Conservation (phyloP, 2,113 vertebrate species). For the Nothoprocta perdicaria region DNA sequence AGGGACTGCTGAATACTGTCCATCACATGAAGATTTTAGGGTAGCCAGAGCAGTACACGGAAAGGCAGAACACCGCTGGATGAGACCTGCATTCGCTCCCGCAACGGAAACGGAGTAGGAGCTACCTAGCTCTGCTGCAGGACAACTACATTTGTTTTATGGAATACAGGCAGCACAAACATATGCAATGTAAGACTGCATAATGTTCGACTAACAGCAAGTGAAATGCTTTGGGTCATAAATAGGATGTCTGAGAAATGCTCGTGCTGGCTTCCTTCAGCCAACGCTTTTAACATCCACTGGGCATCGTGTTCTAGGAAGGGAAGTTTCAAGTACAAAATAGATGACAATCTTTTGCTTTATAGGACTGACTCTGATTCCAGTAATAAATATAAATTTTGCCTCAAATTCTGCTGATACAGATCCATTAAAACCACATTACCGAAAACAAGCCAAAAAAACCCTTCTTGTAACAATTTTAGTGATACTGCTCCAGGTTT, state of each 20-base stretch:
- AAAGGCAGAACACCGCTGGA: neutral
- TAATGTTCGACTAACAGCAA: neutral
- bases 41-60: neutral
- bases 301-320: neutral
- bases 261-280: neutral
- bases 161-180: neutral
- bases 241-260: neutral
- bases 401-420: neutral
- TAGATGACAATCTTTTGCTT: conserved; percentile 21
- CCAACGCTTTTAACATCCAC: neutral
- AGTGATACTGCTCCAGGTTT: neutral
- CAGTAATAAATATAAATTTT: neutral
- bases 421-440: neutral
- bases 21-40: neutral
- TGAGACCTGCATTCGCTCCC: too few species aligned
- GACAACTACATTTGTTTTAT: neutral
- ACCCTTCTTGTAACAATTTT: neutral
- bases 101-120: neutral
- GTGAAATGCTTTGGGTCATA: neutral
- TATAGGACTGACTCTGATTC: neutral
- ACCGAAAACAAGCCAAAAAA: neutral
- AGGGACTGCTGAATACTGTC: neutral
- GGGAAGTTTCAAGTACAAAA: neutral
- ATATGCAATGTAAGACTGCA: accelerated
- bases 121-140: neutral